phyloP scores from a whole-genome alignment of 2,888 invertebrate genomes.

The Drosophila borborema region DNA sequence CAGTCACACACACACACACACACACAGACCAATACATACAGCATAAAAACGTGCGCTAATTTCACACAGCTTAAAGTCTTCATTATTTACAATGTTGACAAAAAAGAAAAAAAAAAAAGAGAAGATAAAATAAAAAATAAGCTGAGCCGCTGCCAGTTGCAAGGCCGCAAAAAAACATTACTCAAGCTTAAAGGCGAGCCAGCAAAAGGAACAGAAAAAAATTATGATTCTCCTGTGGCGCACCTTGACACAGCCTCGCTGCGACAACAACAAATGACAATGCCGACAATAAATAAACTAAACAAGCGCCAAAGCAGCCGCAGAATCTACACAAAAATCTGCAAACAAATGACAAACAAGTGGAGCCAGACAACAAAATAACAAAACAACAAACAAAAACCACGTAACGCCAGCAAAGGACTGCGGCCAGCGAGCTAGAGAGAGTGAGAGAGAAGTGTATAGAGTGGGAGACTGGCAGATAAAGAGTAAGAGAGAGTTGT shows the following conservation, averaged over 20 bases:
- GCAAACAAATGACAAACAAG: constrained; percentile 81
- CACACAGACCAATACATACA: constrained; percentile 16
- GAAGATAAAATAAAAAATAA: constrained; percentile 48
- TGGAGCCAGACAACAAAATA: constrained; percentile 72
- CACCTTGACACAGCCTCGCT: constrained; percentile 70
- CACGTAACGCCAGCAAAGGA: constrained; percentile 52
- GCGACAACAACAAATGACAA: constrained; percentile 47
- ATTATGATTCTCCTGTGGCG: constrained; percentile 61
- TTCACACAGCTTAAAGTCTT: constrained; percentile 79
- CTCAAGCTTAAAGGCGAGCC: constrained; percentile 65
- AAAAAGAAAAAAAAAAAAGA: neutral
- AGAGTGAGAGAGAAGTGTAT: neutral
- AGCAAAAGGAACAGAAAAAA: constrained; percentile 19
- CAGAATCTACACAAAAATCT: constrained; percentile 81
- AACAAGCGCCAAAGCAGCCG: constrained; percentile 76
- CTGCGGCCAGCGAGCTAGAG: neutral
- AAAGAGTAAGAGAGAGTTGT: constrained; percentile 15
- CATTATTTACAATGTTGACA: constrained; percentile 68
- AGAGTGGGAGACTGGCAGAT: neutral
- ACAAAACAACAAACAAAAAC: constrained; percentile 68
- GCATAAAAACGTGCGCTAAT: constrained; percentile 64
- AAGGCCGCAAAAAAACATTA: constrained; percentile 71
- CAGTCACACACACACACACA: neutral
- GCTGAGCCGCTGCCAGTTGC: constrained; percentile 68
- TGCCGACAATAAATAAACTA: constrained; percentile 77